phyloP scores from a whole-genome alignment of 2,888 invertebrate genomes.

The Polydesmus complanatus region DNA sequence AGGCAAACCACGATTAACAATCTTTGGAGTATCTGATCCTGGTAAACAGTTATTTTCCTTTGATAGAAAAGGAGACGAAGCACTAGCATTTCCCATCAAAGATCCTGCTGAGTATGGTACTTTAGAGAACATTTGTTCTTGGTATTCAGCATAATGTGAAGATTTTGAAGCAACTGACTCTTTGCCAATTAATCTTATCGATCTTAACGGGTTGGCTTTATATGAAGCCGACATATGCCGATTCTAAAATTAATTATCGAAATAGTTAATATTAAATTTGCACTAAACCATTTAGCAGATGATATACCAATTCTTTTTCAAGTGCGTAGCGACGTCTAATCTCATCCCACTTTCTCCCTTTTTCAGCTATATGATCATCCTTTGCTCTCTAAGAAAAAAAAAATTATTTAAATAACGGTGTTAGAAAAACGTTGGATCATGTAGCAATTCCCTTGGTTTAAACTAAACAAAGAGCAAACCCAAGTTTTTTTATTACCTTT shows the following conservation, averaged over 20 bases:
- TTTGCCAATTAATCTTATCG: not conserved
- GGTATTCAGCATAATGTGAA: not conserved
- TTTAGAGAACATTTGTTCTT: not conserved
- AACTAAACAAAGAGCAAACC: too few species aligned
- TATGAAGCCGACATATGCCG: not conserved
- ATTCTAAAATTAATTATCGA: too few species aligned
- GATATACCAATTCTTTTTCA: constrained; percentile 14
- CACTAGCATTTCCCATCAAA: not conserved
- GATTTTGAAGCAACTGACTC: not conserved
- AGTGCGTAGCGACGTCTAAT: constrained; percentile 15
- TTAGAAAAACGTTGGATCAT: too few species aligned
- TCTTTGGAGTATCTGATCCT: not conserved
- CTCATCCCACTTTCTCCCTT: constrained; percentile 16
- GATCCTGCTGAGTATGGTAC: not conserved
- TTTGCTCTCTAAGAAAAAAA: constrained; percentile 11
- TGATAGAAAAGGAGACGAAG: not conserved
- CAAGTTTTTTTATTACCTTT: too few species aligned
- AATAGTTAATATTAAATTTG: not conserved
- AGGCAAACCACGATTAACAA: not conserved
- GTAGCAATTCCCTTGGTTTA: too few species aligned
- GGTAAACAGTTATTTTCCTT: not conserved
- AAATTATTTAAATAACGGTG: not conserved
- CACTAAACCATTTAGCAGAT: not conserved
- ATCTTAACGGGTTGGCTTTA: not conserved
- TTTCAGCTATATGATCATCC: constrained; percentile 14